Percentiles rank a stretch among this genome's conserved stretches.
Evolutionary conservation across 2,888 invertebrate genomes (phyloP).

Genomic region (Spodoptera exigua): DNA sequence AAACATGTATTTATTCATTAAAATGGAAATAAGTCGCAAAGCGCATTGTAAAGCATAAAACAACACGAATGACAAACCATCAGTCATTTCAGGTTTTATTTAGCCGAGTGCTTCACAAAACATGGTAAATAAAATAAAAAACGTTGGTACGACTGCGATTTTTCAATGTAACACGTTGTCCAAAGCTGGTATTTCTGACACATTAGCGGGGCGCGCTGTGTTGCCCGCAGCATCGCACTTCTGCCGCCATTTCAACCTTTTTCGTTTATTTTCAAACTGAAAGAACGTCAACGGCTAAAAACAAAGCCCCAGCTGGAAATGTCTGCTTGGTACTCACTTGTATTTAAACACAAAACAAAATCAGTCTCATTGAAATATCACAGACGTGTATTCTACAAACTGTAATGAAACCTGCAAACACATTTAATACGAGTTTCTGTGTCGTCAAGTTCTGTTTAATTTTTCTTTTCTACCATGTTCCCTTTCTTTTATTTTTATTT

Average conservation of each 20-base stretch:
- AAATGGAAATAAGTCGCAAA: too few species aligned
- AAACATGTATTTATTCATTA: too few species aligned
- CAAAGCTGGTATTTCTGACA: conserved; percentile 66
- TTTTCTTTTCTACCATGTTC: conserved; percentile 39
- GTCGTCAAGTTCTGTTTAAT: conserved; percentile 38
- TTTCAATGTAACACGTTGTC: conserved; percentile 56
- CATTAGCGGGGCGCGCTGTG: conserved; percentile 61
- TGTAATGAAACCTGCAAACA: conserved; percentile 49
- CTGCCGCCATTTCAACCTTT: conserved; percentile 58
- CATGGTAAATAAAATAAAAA: conserved; percentile 29
- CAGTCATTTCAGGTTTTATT: conserved; percentile 6
- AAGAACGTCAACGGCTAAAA: conserved; percentile 61
- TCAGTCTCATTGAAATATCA: conserved; percentile 54
- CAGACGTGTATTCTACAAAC: conserved; percentile 44
- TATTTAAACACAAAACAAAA: conserved; percentile 58
- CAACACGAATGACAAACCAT: background rate
- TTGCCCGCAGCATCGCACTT: conserved; percentile 55
- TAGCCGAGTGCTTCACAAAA: conserved; percentile 4
- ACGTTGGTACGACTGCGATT: conserved; percentile 43
- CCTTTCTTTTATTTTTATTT: conserved; percentile 48
- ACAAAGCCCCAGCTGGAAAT: conserved; percentile 60
- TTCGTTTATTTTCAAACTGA: conserved; percentile 48
- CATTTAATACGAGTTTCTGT: conserved; percentile 40
- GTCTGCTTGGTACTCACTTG: conserved; percentile 44
- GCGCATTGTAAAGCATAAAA: too few species aligned